These are phyloP conservation scores for Azemiops feae DNA, from an alignment of 2,113 vertebrate genomes.

Conservation along the genomic window DNA sequence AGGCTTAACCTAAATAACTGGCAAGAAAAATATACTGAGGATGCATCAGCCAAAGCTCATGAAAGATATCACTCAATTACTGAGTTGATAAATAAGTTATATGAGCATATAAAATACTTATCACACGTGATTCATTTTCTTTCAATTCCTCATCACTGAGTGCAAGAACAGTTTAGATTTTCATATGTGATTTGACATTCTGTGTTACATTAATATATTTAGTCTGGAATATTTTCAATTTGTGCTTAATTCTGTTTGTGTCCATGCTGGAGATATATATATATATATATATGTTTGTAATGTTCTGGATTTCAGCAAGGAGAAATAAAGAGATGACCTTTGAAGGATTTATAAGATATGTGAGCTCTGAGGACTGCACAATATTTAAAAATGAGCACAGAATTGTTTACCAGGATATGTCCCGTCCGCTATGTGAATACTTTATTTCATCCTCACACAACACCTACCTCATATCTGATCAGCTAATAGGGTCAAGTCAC, in stretches of 20 bases:
- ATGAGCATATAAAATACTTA: neutral
- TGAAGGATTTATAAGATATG: conserved; percentile 82
- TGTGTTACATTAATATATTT: neutral
- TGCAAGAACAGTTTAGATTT: neutral
- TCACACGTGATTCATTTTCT: neutral
- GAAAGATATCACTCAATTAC: neutral
- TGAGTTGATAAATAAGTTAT: neutral
- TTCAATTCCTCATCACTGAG: neutral
- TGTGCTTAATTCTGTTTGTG: neutral
- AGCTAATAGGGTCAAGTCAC: conserved; percentile 74
- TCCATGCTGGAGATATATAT: neutral
- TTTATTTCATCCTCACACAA: conserved; percentile 90
- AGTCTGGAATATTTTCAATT: accelerated
- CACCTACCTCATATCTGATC: conserved; percentile 82
- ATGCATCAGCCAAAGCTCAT: neutral
- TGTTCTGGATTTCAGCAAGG: conserved; percentile 68
- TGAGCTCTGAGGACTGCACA: conserved; percentile 76
- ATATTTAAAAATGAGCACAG: conserved; percentile 71
- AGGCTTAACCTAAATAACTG: neutral
- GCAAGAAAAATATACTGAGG: too few relatives aligned
- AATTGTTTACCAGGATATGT: conserved; percentile 82
- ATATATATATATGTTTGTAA: conserved; percentile 6
- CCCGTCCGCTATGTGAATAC: conserved; percentile 76
- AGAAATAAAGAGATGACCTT: conserved; percentile 72
- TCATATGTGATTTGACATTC: neutral